Percentiles rank a stretch among this genome's conserved stretches.
Evolutionary conservation across 2,888 invertebrate genomes (phyloP).

Genomic region (Meghimatium bilineatum): DNA sequence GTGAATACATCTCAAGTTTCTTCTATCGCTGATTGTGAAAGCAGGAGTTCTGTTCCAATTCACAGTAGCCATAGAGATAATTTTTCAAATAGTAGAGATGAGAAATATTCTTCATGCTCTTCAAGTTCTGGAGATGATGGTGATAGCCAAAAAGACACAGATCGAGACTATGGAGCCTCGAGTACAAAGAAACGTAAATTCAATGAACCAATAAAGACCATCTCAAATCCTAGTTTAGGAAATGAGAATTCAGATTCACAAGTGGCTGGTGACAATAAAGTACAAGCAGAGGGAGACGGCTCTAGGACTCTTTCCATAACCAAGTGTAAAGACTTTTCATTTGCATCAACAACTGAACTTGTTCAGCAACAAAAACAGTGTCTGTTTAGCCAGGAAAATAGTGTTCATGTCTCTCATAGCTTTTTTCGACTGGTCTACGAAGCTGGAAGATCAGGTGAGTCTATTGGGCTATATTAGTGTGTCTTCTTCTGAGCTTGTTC

Average conservation of each 20-base stretch:
- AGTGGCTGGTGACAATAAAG: not conserved
- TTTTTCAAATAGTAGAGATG: not conserved
- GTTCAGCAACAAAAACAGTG: slow-evolving; percentile 34
- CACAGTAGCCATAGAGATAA: not conserved
- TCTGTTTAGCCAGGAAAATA: slow-evolving; percentile 40
- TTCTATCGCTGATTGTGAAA: no score
- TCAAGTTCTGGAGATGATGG: slow-evolving; percentile 23
- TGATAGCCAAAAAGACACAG: not conserved
- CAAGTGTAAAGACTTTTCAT: slow-evolving; percentile 11
- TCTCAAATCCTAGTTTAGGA: not conserved
- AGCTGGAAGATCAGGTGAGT: slow-evolving; percentile 56
- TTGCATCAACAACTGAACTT: slow-evolving; percentile 26
- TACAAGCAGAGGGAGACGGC: not conserved
- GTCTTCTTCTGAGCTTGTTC: no score
- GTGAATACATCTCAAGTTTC: not conserved
- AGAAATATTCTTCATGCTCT: slow-evolving; percentile 5
- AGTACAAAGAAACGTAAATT: slow-evolving; percentile 1
- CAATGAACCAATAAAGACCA: not conserved
- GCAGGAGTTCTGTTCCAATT: not conserved
- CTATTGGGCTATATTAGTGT: no score
- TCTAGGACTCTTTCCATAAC: not conserved
- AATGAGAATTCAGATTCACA: not conserved
- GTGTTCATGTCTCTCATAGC: slow-evolving; percentile 54
- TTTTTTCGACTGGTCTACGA: slow-evolving; percentile 57
- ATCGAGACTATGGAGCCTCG: not conserved